Evolutionary conservation across 2,888 invertebrate genomes (phyloP).

Genomic region (Metallyticus violacea): DNA sequence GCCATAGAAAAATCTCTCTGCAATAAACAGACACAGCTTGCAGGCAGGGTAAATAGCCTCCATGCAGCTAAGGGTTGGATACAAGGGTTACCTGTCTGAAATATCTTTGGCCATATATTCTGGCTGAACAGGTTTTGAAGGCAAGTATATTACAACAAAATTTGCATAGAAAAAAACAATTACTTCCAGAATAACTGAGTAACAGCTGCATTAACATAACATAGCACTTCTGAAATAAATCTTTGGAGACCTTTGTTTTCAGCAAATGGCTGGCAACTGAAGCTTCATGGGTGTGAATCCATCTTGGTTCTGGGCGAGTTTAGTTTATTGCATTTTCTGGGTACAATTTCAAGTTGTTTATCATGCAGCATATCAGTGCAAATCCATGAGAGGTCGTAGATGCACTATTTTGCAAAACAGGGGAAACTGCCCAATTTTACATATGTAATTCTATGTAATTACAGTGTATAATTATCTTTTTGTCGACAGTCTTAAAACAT

Average conservation of each 20-base stretch:
- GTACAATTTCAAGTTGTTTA: too few relatives aligned
- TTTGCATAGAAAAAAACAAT: background rate
- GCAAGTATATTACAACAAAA: background rate
- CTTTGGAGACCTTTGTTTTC: background rate
- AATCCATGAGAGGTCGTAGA: background rate
- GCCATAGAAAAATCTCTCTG: background rate
- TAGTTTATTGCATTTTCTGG: background rate
- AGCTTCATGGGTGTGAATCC: too few relatives aligned
- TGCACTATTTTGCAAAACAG: background rate
- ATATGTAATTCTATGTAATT: too few relatives aligned
- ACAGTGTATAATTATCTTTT: too few relatives aligned
- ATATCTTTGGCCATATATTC: background rate
- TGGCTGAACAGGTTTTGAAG: background rate
- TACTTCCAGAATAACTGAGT: background rate
- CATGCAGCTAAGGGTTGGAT: background rate
- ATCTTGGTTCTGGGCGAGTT: too few relatives aligned
- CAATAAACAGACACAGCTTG: background rate
- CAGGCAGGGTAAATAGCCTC: too few relatives aligned
- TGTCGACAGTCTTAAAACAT: too few relatives aligned
- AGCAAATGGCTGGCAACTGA: background rate
- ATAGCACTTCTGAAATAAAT: background rate
- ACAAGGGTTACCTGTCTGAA: background rate
- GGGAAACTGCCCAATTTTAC: background rate
- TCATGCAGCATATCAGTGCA: too few relatives aligned
- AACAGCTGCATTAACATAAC: background rate